phyloP scores from a whole-genome alignment of 2,113 vertebrate genomes.

The Gallinago media region DNA sequence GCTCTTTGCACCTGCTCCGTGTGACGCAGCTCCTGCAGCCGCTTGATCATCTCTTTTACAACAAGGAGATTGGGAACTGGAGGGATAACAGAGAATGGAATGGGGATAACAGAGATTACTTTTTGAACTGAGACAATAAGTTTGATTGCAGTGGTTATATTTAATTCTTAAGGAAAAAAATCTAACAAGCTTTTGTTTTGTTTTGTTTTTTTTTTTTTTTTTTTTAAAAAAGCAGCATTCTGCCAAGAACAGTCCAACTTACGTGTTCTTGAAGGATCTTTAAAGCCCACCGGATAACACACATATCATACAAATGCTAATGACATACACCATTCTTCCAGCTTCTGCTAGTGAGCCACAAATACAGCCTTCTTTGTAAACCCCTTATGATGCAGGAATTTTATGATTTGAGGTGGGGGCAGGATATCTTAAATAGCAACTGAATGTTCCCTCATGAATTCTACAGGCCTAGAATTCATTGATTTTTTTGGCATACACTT shows the following conservation, averaged over 20 bases:
- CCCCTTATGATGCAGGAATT: background rate
- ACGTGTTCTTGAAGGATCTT: background rate
- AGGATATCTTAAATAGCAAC: constrained; percentile 23
- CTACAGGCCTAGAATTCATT: background rate
- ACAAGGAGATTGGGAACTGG: constrained; percentile 88
- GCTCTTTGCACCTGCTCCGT: constrained; percentile 95
- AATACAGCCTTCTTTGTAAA: background rate
- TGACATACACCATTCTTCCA: background rate
- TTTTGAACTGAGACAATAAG: background rate
- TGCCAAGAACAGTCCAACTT: background rate
- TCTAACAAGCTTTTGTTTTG: background rate
- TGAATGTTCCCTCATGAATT: background rate
- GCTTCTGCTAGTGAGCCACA: background rate
- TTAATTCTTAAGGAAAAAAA: background rate
- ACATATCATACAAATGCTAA: background rate
- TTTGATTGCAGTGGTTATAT: background rate
- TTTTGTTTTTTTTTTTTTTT: too few species aligned
- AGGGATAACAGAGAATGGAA: background rate
- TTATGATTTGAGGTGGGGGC: background rate
- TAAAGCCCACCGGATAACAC: background rate
- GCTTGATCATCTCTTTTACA: constrained; percentile 92
- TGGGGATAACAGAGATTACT: background rate
- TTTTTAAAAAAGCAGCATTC: background rate
- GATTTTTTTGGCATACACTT: background rate
- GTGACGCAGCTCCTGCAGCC: constrained; percentile 93